Conservation (phyloP, 2,113 vertebrate genomes). For the Oenanthe melanoleuca region DNA sequence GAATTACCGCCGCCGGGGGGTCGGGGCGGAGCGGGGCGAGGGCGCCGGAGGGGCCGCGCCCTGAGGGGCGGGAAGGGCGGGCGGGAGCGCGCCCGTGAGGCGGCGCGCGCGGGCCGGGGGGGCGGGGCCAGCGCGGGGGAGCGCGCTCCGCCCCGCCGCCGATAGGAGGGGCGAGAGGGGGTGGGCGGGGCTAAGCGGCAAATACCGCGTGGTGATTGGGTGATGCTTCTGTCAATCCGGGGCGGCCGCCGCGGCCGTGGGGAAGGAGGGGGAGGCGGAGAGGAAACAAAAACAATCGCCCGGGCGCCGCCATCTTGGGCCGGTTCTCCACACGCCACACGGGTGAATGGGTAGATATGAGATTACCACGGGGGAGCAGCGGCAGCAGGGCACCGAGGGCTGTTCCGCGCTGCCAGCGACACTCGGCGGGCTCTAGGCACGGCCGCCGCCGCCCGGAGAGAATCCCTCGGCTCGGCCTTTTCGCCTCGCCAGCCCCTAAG, state of each 20-base stretch:
- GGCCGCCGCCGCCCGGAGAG: slow-evolving; percentile 1
- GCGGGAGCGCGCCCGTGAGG: too few relatives aligned
- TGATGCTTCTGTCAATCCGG: accelerated
- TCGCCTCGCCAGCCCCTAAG: background rate
- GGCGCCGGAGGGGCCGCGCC: background rate
- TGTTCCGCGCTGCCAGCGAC: slow-evolving; percentile 27
- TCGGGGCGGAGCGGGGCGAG: background rate
- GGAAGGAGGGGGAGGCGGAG: slow-evolving; percentile 33
- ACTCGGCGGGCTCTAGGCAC: slow-evolving; percentile 43
- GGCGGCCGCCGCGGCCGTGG: background rate
- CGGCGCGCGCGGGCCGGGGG: too few relatives aligned
- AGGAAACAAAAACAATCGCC: slow-evolving; percentile 85
- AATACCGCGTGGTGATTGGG: accelerated
- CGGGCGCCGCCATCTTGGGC: slow-evolving; percentile 89
- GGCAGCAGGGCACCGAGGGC: slow-evolving; percentile 53
- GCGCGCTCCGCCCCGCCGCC: background rate
- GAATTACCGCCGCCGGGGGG: background rate
- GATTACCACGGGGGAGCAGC: slow-evolving; percentile 64
- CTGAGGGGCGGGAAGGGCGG: too few relatives aligned
- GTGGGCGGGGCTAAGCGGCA: accelerated
- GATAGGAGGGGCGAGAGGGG: background rate
- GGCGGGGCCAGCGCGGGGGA: too few relatives aligned
- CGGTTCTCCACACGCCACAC: slow-evolving; percentile 56
- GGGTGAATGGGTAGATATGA: slow-evolving; percentile 78
- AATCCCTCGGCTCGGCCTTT: slow-evolving; percentile 10